These are phyloP conservation scores for Phymatocera aterrima DNA, from an alignment of 2,888 invertebrate genomes.

Conservation along the genomic window DNA sequence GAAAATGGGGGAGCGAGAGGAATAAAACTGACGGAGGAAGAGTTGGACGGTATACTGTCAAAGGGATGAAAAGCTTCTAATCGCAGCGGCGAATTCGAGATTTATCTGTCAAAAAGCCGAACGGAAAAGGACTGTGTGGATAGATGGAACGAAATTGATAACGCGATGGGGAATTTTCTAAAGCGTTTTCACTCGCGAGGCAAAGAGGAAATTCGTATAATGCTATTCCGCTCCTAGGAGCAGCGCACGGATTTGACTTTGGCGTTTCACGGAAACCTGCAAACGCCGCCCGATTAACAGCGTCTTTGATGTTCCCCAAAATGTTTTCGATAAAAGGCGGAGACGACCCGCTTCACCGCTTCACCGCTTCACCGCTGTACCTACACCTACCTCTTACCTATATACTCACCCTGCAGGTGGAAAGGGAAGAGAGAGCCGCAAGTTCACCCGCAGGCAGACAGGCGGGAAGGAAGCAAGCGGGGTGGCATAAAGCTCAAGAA, in stretches of 20 bases:
- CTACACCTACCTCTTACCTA: background rate
- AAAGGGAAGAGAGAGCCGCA: too few relatives aligned
- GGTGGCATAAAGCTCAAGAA: slow-evolving; percentile 49
- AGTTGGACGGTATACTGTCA: too few relatives aligned
- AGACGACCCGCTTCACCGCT: slow-evolving; percentile 58
- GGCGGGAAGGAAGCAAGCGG: slow-evolving; percentile 47
- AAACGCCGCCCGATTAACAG: slow-evolving; percentile 62
- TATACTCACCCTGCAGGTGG: too few relatives aligned
- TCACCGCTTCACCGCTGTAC: background rate
- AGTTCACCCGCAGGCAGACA: slow-evolving; percentile 31
- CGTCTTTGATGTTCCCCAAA: slow-evolving; percentile 72
- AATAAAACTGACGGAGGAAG: too few relatives aligned
- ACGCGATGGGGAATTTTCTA: background rate
- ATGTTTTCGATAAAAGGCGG: slow-evolving; percentile 69
- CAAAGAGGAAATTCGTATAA: background rate
- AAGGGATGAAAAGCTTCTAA: background rate
- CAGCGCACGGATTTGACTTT: slow-evolving; percentile 17
- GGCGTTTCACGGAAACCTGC: slow-evolving; percentile 35
- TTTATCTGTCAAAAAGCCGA: slow-evolving; percentile 12
- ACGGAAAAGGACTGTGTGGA: background rate
- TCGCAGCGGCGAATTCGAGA: background rate
- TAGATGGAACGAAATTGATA: slow-evolving; percentile 10
- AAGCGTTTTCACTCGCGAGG: slow-evolving; percentile 7
- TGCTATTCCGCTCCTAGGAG: background rate
- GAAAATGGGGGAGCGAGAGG: background rate